A percentile compares a stretch with the other conserved stretches of the same genome.
These are phyloP conservation scores for Phymatocera aterrima DNA, from an alignment of 2,888 invertebrate species.

Conservation along the genomic window DNA sequence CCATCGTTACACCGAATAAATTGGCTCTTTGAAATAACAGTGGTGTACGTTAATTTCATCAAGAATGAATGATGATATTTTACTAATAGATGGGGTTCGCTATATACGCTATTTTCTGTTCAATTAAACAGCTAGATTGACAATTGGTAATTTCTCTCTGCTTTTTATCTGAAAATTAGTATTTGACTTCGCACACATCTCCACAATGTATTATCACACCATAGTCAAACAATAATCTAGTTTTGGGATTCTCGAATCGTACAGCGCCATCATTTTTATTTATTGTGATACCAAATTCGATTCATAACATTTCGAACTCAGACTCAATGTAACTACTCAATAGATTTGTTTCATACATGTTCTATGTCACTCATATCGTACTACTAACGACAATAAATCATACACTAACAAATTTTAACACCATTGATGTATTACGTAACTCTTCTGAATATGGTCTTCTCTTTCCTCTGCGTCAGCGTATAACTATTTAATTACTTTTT, in stretches of 20 bases:
- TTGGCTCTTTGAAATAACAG: background rate
- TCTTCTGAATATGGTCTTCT: constrained; percentile 17
- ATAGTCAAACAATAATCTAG: background rate
- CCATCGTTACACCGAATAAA: too few species aligned
- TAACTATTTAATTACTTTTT: constrained; percentile 1
- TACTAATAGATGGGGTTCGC: too few species aligned
- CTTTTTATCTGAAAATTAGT: background rate
- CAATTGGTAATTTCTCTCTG: background rate
- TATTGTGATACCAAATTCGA: constrained; percentile 31
- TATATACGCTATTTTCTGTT: too few species aligned
- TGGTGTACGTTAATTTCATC: too few species aligned
- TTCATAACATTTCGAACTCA: background rate
- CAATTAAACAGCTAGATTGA: too few species aligned
- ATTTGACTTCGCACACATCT: background rate
- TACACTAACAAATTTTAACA: constrained; percentile 21
- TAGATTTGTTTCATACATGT: constrained; percentile 5
- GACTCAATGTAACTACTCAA: constrained; percentile 18
- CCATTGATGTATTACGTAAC: background rate
- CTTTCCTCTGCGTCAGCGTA: background rate
- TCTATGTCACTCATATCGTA: background rate
- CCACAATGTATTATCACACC: background rate
- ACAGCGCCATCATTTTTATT: constrained; percentile 15
- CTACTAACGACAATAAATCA: constrained; percentile 19
- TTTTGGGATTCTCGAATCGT: background rate
- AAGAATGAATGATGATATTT: too few species aligned